These are phyloP conservation scores for Homalodisca vitripennis DNA, from an alignment of 1,140 invertebrate species.

Conservation along the genomic window DNA sequence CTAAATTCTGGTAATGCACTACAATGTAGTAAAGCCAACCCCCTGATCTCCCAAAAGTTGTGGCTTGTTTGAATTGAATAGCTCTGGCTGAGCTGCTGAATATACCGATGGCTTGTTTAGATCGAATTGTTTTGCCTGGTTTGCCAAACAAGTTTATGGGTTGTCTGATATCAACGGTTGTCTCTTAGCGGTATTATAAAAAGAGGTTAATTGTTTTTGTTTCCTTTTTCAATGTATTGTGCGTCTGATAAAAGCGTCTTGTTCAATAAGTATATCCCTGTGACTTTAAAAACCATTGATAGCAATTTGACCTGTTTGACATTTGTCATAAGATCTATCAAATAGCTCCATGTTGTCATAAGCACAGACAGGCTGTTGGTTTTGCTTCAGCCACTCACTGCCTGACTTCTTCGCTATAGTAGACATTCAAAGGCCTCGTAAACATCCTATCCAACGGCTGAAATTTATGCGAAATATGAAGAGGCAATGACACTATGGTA, in stretches of 20 bases:
- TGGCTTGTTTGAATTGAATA: neutral
- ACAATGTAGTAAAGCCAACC: neutral
- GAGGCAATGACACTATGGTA: conserved; percentile 42
- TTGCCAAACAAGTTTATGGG: neutral
- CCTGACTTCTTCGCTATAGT: conserved; percentile 43
- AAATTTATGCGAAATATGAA: conserved; percentile 41
- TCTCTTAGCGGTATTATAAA: no score
- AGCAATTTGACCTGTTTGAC: conserved; percentile 40
- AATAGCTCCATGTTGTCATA: conserved; percentile 43
- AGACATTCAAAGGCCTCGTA: conserved; percentile 40
- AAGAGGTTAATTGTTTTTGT: no score
- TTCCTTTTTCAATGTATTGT: conserved; percentile 39
- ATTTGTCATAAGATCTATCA: conserved; percentile 41
- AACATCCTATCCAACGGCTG: conserved; percentile 45
- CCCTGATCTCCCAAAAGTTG: neutral
- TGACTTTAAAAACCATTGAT: conserved; percentile 44
- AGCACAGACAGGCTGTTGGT: conserved; percentile 40
- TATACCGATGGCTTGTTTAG: neutral
- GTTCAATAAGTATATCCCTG: conserved; percentile 44
- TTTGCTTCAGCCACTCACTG: conserved; percentile 47
- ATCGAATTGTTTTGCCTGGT: neutral
- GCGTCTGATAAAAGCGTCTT: conserved; percentile 40
- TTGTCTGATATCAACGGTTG: conserved; percentile 25
- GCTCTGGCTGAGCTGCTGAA: neutral
- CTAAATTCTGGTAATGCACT: neutral